Percentiles rank a stretch among this genome's conserved stretches.
phyloP scores from a whole-genome alignment of 1,140 invertebrate species.

The Trissolcus basalis region DNA sequence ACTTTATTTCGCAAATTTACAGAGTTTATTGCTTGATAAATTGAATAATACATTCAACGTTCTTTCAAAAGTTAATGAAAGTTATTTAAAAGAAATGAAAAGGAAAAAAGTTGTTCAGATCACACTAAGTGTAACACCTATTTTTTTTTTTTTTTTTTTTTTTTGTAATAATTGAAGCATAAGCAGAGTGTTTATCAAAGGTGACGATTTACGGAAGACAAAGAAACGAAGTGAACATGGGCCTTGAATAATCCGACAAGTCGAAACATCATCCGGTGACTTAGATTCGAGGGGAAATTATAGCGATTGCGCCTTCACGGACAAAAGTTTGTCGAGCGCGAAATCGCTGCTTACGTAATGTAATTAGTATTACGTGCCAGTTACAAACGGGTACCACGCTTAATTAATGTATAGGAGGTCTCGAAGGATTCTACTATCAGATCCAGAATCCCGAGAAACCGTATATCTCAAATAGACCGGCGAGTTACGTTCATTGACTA shows the following conservation, averaged over 20 bases:
- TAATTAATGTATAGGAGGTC: slow-evolving; percentile 52
- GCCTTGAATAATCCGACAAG: slow-evolving; percentile 50
- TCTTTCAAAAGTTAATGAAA: too few relatives aligned
- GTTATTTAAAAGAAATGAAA: too few relatives aligned
- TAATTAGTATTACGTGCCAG: slow-evolving; percentile 59
- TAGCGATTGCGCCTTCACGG: slow-evolving; percentile 57
- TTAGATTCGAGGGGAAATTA: slow-evolving; percentile 56
- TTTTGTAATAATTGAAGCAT: not conserved
- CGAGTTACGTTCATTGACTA: slow-evolving; percentile 42
- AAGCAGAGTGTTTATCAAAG: slow-evolving; percentile 17
- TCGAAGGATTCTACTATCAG: slow-evolving; percentile 50
- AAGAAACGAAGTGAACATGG: slow-evolving; percentile 51
- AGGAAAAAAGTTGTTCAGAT: too few relatives aligned
- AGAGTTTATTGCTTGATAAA: not conserved
- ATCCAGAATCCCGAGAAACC: slow-evolving; percentile 45
- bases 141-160: too few relatives aligned
- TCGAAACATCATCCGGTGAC: slow-evolving; percentile 55
- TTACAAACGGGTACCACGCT: slow-evolving; percentile 56
- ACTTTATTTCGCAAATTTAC: too few relatives aligned
- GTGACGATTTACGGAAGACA: slow-evolving; percentile 35
- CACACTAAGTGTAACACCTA: too few relatives aligned
- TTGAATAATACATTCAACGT: not conserved
- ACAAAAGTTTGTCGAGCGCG: slow-evolving; percentile 60
- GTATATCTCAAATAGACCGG: slow-evolving; percentile 55
- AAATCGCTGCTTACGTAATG: slow-evolving; percentile 56